Evolutionary conservation across 2,888 invertebrate genomes (phyloP), one percentile per base, ranked within the genome.

Genomic region (Hydropsyche betteni): DNA sequence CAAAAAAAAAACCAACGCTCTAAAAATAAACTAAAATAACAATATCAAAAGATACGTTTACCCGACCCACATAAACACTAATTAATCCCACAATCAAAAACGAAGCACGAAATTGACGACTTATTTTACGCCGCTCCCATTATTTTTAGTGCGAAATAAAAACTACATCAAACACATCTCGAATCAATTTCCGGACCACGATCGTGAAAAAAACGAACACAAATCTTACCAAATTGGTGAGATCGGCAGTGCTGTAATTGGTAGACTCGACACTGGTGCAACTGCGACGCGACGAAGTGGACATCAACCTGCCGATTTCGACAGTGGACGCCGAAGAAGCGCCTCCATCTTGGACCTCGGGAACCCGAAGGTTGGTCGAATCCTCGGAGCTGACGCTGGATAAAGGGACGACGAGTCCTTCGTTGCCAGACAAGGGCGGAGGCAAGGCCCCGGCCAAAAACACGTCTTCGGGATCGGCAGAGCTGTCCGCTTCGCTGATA

Each of bases 251-350:
- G 79, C 84, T 84, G 24, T 64, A 33, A 55, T 83, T 84, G n/a
- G 82, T 82, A 70, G 85, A 85, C 77, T 84, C n/a, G 82, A 81
- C 82, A 83, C 83, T 8, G 64, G 64, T 34, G 81, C 81, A 64
- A 85, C 2, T 83, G 88, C 86, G 85, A 86, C 84, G 81, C 87
- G 82, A 84, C 86, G 82, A 36, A 84, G 83, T 87, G 78, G 85
- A 87, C 80, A 85, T 89, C 83, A 84, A 83, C 82, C 85, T 85
- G 33, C 86, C 84, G 71, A 89, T 81, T 77, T 88, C 89, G 24
- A 87, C 81, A 3, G 83, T 82, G 1, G 83, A 84, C 0, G 83
- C 83, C 0, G 85, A 14, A 16, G 85, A 68, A 83, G 83, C 53
- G 83, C 82, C 83, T 4, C 83, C 83, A 80, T 83, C 84, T 75